phyloP scores from a whole-genome alignment of 35 echinoderm and acorn worm genomes.

The Lytechinus pictus region DNA sequence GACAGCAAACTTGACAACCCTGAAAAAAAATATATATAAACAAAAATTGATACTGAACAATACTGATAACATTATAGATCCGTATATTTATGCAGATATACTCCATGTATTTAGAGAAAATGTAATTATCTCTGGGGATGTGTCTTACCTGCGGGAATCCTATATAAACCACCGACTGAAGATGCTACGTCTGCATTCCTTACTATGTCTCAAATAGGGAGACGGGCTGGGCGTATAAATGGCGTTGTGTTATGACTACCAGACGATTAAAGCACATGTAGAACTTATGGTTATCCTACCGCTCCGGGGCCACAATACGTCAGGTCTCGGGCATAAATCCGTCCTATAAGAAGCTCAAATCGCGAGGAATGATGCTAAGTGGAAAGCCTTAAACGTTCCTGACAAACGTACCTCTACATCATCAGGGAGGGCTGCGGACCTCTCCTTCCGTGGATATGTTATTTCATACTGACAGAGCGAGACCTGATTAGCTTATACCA shows the following conservation, averaged over 20 bases:
- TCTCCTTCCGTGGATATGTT: not conserved
- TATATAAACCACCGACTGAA: not conserved
- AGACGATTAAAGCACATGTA: not conserved
- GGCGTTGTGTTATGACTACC: not conserved
- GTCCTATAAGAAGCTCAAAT: not conserved
- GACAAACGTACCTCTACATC: not conserved
- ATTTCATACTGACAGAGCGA: not conserved
- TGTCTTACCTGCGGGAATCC: not conserved
- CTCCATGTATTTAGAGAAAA: too few relatives aligned
- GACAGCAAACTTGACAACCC: too few relatives aligned
- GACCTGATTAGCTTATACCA: not conserved
- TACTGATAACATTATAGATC: too few relatives aligned
- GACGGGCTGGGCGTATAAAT: not conserved
- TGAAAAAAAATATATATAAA: too few relatives aligned
- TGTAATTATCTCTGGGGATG: too few relatives aligned
- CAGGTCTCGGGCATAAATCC: not conserved
- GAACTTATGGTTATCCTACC: not conserved
- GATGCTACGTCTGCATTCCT: not conserved
- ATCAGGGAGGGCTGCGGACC: not conserved
- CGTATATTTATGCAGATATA: too few relatives aligned
- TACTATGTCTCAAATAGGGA: not conserved
- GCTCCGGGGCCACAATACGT: not conserved
- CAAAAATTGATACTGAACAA: too few relatives aligned
- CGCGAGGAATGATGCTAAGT: not conserved
- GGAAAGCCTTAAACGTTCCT: not conserved